Base-by-base conservation (phyloP, 2,797 vertebrate species). In the Eupleurogrammus muticus region DNA sequence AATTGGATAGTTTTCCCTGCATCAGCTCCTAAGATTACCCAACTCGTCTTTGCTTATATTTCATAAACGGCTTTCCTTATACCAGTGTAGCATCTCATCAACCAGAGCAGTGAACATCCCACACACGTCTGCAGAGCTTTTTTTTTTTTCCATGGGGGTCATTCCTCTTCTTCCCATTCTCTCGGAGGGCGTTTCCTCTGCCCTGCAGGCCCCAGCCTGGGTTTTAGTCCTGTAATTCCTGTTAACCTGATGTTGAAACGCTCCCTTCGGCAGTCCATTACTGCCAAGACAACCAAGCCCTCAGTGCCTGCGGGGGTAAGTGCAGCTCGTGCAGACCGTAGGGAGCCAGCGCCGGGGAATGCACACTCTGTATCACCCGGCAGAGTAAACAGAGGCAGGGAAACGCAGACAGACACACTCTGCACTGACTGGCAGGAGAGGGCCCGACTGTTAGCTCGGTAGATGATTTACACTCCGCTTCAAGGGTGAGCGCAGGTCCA, bases 231-330 rank as follows among this genome's bases (percentile, higher is more conserved):
- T 89, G 84, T 93, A 92, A 94, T 92, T 90, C 90, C 82, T 77
- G 88, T 87, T 92, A 93, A 92, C 92, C 90, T 82, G 85, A 90
- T 90, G 89, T 91, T 89, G 88, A 94, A 92, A 92, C 52, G 77
- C 80, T 87, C 86, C 86, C 90, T 90, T 93, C 91, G 92, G 90
- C 91, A 90, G 90, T 89, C 89, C 85, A 90, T 94, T 92, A 92
- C 87, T 77, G 75, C 85, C 67, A 75, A 88, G 90, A 92, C 91
- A 91, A 90, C 92, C 90, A 79, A 89, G 73, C 80, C 67, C 76
- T 82, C 69, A 24, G 73, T 84, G 86, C 90, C 91, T 87, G 82
- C 77, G 16, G 89, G n/a, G 90, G 78, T 85, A 84, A 90, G 82
- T 73, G 86, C 75, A 84, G 81, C 88, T 84, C 57, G 23, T 70